Evolutionary conservation across 1,140 invertebrate species (phyloP).

Genomic region (Chrysopa pallens): DNA sequence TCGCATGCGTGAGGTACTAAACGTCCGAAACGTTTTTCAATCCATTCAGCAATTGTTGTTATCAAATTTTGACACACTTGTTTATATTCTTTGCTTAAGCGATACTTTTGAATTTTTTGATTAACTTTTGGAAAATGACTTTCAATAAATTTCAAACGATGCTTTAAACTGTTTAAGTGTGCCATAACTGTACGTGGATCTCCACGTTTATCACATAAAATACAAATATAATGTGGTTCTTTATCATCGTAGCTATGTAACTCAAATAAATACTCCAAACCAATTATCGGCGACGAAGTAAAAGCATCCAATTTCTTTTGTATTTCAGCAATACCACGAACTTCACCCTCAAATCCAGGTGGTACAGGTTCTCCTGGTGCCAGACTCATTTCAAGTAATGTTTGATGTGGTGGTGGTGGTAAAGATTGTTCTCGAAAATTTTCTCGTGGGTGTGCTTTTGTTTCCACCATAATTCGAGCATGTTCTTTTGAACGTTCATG

Average conservation of each 20-base stretch:
- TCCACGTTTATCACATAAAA: slow-evolving; percentile 55
- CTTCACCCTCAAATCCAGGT: slow-evolving; percentile 47
- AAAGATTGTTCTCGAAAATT: neutral
- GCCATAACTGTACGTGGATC: slow-evolving; percentile 54
- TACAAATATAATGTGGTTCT: slow-evolving; percentile 52
- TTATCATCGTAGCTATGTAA: slow-evolving; percentile 37
- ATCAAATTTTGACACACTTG: slow-evolving; percentile 24
- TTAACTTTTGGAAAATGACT: slow-evolving; percentile 30
- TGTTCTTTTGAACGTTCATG: neutral
- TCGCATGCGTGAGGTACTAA: slow-evolving; percentile 34
- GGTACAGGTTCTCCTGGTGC: slow-evolving; percentile 47
- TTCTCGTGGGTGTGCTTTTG: neutral
- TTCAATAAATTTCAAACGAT: slow-evolving; percentile 39
- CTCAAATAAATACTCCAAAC: slow-evolving; percentile 54
- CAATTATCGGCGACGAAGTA: slow-evolving; percentile 27
- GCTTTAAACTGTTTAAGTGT: slow-evolving; percentile 53
- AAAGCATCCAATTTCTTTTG: slow-evolving; percentile 32
- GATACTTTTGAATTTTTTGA: slow-evolving; percentile 1
- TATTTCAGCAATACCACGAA: slow-evolving; percentile 30
- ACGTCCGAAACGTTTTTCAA: slow-evolving; percentile 39
- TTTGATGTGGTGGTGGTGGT: neutral
- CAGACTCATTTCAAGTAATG: slow-evolving; percentile 18
- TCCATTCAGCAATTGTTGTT: slow-evolving; percentile 34
- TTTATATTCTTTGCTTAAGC: neutral
- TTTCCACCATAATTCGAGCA: neutral